Evolutionary conservation across 2,888 invertebrate species (phyloP), one percentile per base, ranked within the genome.

Genomic region (Noctua comes): DNA sequence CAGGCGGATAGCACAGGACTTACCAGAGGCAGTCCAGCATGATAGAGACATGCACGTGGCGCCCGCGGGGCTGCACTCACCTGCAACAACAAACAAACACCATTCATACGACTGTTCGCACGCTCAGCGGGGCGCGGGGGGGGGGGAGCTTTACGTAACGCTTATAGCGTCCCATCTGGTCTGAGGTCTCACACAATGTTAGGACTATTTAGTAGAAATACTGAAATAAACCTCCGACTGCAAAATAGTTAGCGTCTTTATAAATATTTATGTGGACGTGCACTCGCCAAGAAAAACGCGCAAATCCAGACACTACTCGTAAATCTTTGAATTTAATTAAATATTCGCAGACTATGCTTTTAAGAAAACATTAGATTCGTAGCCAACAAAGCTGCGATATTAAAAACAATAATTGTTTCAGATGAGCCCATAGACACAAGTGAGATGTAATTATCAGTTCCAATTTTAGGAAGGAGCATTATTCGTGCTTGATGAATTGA

Each of bases 11-110:
- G 77, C 62, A 51, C 70, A 65, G 81, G 87, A 94, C 96, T 96
- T 92, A 96, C 96, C 96, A 96, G 90, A 96, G 93, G 92, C 96
- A 96, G 94, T 96, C 96, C 93, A 96, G 94, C 96, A 96, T 96
- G 93, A 85, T 90, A 88, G 90, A 88, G 90, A 91, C 94, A 92
- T 92, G 92, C 93, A 90, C 90, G 91, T 84, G 90, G 90, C 90
- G 92, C 92, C 90, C 91, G 88, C 90, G 88, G 87, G 90, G 90
- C 90, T 88, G 90, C 94, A 95, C 95, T 95, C 94, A 95, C 96
- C 96, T 96, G 96, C 82, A 95, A 95, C 95, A 95, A 94, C 86
- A 87, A 89, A 92, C 75, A 87, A 68, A 51, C 51, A 73, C 40
- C 64, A 72, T 21, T 79, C 70, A 69, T 51, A 66, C 48, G 21